phyloP scores from a whole-genome alignment of 2,888 invertebrate genomes.

The Xanthia icteritia region DNA sequence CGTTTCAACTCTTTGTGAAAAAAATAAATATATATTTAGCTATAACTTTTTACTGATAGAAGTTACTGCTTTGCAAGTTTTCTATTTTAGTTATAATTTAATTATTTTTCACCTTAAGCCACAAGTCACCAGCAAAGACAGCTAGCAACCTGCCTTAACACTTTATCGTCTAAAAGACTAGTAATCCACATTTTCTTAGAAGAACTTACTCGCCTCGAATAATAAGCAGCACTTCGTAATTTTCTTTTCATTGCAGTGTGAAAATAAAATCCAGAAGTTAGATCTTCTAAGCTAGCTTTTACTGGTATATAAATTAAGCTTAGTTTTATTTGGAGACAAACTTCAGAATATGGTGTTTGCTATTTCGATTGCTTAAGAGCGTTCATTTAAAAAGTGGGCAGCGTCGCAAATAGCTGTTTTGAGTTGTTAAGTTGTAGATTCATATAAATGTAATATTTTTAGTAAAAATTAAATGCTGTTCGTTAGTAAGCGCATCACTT shows the following conservation, averaged over 20 bases:
- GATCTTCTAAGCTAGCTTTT: conserved; percentile 12
- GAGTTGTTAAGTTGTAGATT: too few relatives aligned
- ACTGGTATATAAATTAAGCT: conserved; percentile 17
- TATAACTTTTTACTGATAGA: too few relatives aligned
- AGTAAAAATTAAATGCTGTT: too few relatives aligned
- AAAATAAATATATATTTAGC: too few relatives aligned
- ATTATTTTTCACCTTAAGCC: not conserved
- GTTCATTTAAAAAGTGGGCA: too few relatives aligned
- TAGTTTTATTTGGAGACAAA: conserved; percentile 16
- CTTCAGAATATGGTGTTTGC: not conserved
- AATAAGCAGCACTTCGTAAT: conserved; percentile 49
- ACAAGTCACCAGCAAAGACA: not conserved
- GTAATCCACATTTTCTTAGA: conserved; percentile 21
- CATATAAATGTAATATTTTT: too few relatives aligned
- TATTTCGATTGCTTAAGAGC: not conserved
- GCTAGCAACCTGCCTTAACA: not conserved
- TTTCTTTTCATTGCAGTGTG: conserved; percentile 45
- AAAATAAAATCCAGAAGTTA: conserved; percentile 36
- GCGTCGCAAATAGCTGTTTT: too few relatives aligned
- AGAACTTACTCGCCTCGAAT: conserved; percentile 40
- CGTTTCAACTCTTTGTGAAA: too few relatives aligned
- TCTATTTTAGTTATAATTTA: too few relatives aligned
- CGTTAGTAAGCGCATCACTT: too few relatives aligned
- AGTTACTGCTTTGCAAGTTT: too few relatives aligned
- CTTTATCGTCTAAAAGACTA: conserved; percentile 7